Percentiles rank a stretch among this genome's conserved stretches.
Evolutionary conservation across 2,797 vertebrate species (phyloP).

Genomic region (Simalia tracyae): DNA sequence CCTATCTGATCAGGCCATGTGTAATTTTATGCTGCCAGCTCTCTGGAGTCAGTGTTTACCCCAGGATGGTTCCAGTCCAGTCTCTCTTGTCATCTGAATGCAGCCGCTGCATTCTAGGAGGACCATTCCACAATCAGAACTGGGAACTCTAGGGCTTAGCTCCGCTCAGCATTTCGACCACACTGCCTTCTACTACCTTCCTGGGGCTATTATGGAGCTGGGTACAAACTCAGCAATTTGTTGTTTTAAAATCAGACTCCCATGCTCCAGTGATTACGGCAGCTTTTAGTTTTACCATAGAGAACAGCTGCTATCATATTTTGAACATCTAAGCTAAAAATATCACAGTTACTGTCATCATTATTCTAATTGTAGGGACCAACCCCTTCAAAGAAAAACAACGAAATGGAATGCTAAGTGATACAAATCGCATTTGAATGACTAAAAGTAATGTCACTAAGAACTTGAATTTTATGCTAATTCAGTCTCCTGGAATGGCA

Average conservation of each 20-base stretch:
- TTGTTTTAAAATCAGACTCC: background rate
- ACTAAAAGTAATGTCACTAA: background rate
- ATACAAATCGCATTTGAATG: background rate
- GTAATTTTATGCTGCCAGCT: background rate
- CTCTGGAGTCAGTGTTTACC: background rate
- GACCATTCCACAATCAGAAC: background rate
- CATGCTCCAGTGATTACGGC: background rate
- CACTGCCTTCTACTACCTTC: background rate
- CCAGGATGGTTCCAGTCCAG: background rate
- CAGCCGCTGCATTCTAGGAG: background rate
- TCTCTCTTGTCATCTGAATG: background rate
- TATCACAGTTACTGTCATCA: too few species aligned
- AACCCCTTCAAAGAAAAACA: background rate
- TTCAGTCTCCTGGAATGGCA: background rate
- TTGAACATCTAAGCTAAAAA: background rate
- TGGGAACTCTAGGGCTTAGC: background rate
- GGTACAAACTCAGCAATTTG: background rate
- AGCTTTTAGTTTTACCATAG: background rate
- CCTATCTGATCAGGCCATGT: background rate
- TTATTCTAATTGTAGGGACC: background rate
- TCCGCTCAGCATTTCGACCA: background rate
- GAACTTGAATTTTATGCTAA: background rate
- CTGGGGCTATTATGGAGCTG: background rate
- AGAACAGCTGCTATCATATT: background rate
- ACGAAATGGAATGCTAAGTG: background rate